A percentile compares a stretch with the other conserved stretches of the same genome.
Evolutionary conservation across 2,113 vertebrate species (phyloP).

Genomic region (Nothoprocta pentlandii): DNA sequence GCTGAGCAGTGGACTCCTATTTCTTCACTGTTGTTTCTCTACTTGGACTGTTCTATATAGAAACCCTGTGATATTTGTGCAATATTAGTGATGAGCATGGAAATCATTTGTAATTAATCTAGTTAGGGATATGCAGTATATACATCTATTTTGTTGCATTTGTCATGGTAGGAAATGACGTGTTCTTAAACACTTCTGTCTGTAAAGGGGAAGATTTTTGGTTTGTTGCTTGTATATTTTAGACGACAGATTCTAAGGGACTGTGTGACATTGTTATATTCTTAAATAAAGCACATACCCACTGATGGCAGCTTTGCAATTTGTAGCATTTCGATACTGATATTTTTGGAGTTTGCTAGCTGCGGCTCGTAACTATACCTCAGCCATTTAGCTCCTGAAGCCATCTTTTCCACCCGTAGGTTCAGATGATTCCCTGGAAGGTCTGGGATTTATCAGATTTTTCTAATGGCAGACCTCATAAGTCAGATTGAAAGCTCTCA

Average conservation of each 20-base stretch:
- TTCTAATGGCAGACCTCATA: constrained; percentile 64
- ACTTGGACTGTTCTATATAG: neutral
- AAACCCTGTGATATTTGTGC: neutral
- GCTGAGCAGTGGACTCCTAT: neutral
- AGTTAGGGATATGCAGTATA: neutral
- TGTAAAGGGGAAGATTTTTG: constrained; percentile 15
- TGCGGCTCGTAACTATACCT: constrained; percentile 57
- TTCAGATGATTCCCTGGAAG: constrained; percentile 72
- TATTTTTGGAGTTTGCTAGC: constrained; percentile 68
- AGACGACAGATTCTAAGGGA: neutral
- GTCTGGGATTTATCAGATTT: constrained; percentile 74
- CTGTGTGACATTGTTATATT: constrained; percentile 38
- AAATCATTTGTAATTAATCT: neutral
- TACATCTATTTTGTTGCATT: neutral
- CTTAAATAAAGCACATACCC: constrained; percentile 56
- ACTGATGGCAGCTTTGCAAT: constrained; percentile 66
- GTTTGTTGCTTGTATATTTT: neutral
- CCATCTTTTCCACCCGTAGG: constrained; percentile 52
- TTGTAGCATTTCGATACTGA: constrained; percentile 24
- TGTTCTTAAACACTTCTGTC: neutral
- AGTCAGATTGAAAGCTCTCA: constrained; percentile 70
- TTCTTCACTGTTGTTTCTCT: neutral
- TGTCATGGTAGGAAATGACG: neutral
- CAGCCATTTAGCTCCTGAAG: constrained; percentile 21
- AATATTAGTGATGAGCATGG: neutral